Evolutionary conservation across 64 coral and sea anemone genomes (phyloP).

Genomic region (Porites australiensis): DNA sequence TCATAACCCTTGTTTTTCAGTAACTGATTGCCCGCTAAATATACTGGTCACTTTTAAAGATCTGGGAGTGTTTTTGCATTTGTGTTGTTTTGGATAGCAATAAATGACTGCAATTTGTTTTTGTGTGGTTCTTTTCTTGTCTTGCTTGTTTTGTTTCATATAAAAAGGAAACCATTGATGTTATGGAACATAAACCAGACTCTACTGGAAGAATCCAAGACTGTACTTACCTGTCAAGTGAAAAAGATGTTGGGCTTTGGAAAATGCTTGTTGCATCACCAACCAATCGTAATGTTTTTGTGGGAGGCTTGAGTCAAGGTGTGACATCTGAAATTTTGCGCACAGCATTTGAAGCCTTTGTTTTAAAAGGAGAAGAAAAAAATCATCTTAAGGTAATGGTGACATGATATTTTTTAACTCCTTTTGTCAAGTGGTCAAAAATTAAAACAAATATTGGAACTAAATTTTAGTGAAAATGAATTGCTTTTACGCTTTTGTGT

Average conservation of each 20-base stretch:
- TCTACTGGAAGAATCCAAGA: conserved; percentile 28
- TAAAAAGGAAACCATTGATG: not conserved
- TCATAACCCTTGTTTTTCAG: too few relatives aligned
- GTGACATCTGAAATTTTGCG: conserved; percentile 31
- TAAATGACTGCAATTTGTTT: not conserved
- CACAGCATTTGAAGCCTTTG: conserved; percentile 68
- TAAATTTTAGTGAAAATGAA: too few relatives aligned
- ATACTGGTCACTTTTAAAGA: too few relatives aligned
- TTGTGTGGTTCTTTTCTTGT: not conserved
- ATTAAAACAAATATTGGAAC: too few relatives aligned
- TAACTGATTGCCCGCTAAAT: too few relatives aligned
- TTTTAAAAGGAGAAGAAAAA: conserved; percentile 17
- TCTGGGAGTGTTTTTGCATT: too few relatives aligned
- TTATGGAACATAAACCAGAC: not conserved
- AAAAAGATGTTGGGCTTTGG: conserved; percentile 75
- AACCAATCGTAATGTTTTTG: conserved; percentile 81
- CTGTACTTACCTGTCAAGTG: conserved; percentile 72
- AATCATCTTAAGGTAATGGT: conserved; percentile 54
- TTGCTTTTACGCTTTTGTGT: too few relatives aligned
- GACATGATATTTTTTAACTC: too few relatives aligned
- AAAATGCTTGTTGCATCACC: conserved; percentile 57
- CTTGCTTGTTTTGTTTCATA: not conserved
- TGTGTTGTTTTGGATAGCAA: not conserved
- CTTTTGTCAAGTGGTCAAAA: too few relatives aligned
- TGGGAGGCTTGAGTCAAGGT: conserved; percentile 61